Conservation (phyloP, 1,140 invertebrate genomes). For the Sweltsa coloradensis region DNA sequence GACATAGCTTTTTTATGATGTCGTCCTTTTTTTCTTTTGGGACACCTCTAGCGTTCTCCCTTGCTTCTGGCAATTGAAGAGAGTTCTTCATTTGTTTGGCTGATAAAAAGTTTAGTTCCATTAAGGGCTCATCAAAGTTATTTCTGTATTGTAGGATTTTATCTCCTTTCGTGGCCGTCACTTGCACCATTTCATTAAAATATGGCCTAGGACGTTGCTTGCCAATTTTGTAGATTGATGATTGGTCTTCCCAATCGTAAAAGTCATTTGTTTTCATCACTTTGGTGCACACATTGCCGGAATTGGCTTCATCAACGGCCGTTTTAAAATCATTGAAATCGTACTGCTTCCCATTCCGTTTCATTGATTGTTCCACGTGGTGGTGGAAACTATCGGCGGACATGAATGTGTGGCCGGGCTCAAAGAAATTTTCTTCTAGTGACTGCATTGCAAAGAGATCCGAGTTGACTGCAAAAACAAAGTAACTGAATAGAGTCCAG, state of each 20-base stretch:
- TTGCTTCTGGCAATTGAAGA: too few relatives aligned
- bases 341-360: conserved; percentile 19
- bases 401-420: conserved; percentile 23
- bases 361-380: conserved; percentile 19
- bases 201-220: neutral
- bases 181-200: neutral
- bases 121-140: neutral
- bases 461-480: conserved; percentile 13
- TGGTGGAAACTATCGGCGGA: conserved; percentile 24
- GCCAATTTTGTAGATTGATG: neutral
- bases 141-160: neutral
- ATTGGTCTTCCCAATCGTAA: neutral
- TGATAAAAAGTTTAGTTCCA: too few relatives aligned
- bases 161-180: neutral
- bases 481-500: conserved; percentile 11
- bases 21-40: too few relatives aligned
- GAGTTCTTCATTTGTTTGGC: too few relatives aligned
- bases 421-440: conserved; percentile 18
- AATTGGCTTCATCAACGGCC: neutral
- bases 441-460: conserved; percentile 18
- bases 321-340: conserved; percentile 24
- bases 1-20: too few relatives aligned
- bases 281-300: neutral
- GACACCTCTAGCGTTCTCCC: too few relatives aligned
- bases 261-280: neutral